Conservation (phyloP, 1,140 invertebrate genomes). For the Heliconius congener region DNA sequence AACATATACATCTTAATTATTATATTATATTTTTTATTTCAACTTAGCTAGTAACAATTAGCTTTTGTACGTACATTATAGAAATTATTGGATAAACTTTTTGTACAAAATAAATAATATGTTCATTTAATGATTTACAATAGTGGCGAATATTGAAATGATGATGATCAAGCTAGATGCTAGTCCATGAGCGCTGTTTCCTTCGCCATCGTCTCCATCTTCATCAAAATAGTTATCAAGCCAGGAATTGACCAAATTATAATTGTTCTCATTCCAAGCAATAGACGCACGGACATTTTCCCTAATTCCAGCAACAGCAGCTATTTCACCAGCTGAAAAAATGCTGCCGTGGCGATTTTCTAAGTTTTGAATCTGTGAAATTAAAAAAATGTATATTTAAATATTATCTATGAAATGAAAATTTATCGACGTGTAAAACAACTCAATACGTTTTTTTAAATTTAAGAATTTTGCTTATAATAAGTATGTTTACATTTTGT, state of each 20-base stretch:
- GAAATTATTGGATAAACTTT: neutral
- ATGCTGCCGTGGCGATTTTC: slow-evolving; percentile 45
- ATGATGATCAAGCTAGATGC: slow-evolving; percentile 58
- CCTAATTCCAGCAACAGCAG: slow-evolving; percentile 55
- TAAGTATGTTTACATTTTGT: neutral
- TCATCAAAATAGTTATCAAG: slow-evolving; percentile 46
- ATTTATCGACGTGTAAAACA: no score
- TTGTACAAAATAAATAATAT: neutral
- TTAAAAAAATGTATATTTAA: neutral
- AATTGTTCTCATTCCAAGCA: slow-evolving; percentile 54
- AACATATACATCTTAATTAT: no score
- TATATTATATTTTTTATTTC: neutral
- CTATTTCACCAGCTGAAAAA: slow-evolving; percentile 64
- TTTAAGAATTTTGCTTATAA: neutral
- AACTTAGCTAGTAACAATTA: neutral
- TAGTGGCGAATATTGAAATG: slow-evolving; percentile 50
- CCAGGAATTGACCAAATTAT: slow-evolving; percentile 55
- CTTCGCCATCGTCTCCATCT: slow-evolving; percentile 42
- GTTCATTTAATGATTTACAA: slow-evolving; percentile 42
- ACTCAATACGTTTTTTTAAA: no score
- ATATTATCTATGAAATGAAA: neutral
- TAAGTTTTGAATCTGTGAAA: slow-evolving; percentile 56
- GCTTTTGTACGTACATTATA: neutral
- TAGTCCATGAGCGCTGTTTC: slow-evolving; percentile 47
- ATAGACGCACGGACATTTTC: slow-evolving; percentile 69